These are phyloP conservation scores for Chrysocyon brachyurus DNA, from an alignment of 2,797 vertebrate genomes.

Conservation along the genomic window DNA sequence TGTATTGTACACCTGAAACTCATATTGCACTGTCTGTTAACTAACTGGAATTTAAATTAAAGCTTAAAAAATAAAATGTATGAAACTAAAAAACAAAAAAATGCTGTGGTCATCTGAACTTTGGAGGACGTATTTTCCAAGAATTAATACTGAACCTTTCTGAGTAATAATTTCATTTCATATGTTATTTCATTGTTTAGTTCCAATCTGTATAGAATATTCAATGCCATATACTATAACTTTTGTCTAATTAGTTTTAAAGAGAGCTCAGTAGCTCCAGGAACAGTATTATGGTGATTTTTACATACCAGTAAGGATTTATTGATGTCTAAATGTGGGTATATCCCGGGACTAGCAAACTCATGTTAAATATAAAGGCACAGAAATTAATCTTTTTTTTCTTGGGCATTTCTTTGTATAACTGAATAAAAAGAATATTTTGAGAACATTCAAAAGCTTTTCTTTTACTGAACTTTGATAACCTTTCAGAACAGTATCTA, in stretches of 20 bases:
- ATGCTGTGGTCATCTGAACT: not conserved
- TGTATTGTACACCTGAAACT: not conserved
- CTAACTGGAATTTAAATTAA: not conserved
- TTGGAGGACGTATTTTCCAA: not conserved
- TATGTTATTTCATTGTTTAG: not conserved
- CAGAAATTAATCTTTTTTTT: not conserved
- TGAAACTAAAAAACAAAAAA: not conserved
- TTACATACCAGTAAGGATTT: not conserved
- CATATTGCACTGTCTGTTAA: not conserved
- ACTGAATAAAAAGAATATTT: not conserved
- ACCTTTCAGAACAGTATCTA: slow-evolving; percentile 9
- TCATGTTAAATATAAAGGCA: not conserved
- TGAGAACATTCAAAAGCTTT: not conserved
- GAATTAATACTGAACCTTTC: slow-evolving; percentile 5
- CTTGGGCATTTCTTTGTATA: not conserved
- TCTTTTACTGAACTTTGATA: not conserved
- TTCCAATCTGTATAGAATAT: not conserved
- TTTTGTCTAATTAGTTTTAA: slow-evolving; percentile 42
- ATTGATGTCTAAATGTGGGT: not conserved
- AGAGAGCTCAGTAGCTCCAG: not conserved
- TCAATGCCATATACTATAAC: not conserved
- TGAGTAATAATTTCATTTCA: not conserved
- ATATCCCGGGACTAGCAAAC: not conserved
- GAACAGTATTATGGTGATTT: not conserved
- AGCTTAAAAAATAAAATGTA: not conserved